A percentile compares a stretch with the other conserved stretches of the same genome.
phyloP scores from a whole-genome alignment of 2,797 vertebrate species.

The Microctenopoma stevenorrisi region DNA sequence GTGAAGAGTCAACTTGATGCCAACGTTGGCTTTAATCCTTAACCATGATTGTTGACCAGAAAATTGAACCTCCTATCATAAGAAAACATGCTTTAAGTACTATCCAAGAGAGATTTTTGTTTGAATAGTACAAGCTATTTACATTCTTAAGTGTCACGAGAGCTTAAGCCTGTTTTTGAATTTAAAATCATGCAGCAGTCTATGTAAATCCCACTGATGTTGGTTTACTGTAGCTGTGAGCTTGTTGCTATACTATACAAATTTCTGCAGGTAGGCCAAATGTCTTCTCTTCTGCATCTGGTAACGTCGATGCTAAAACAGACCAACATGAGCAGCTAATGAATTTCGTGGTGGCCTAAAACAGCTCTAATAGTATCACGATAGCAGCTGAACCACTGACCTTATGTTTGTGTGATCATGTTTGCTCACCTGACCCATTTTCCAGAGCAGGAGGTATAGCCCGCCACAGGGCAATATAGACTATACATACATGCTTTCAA shows the following conservation, averaged over 20 bases:
- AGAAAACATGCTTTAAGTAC: background rate
- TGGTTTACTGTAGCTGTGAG: background rate
- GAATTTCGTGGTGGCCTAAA: background rate
- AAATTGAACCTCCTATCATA: background rate
- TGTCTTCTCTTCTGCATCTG: background rate
- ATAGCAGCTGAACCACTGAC: background rate
- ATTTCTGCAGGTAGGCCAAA: background rate
- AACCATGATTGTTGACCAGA: background rate
- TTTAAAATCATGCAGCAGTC: background rate
- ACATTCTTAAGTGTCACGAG: background rate
- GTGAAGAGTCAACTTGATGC: background rate
- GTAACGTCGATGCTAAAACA: background rate
- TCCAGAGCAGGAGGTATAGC: background rate
- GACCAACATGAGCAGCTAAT: background rate
- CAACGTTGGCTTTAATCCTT: constrained; percentile 1
- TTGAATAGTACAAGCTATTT: background rate
- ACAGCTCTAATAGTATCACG: background rate
- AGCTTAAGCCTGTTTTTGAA: background rate
- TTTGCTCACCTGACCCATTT: constrained; percentile 16
- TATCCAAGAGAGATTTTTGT: background rate
- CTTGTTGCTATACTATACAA: background rate
- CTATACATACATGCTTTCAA: background rate
- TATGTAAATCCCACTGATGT: background rate
- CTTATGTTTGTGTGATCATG: constrained; percentile 2
- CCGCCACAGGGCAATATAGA: constrained; percentile 4